phyloP scores from a whole-genome alignment of 2,797 vertebrate species.

The Monodelphis domestica region DNA sequence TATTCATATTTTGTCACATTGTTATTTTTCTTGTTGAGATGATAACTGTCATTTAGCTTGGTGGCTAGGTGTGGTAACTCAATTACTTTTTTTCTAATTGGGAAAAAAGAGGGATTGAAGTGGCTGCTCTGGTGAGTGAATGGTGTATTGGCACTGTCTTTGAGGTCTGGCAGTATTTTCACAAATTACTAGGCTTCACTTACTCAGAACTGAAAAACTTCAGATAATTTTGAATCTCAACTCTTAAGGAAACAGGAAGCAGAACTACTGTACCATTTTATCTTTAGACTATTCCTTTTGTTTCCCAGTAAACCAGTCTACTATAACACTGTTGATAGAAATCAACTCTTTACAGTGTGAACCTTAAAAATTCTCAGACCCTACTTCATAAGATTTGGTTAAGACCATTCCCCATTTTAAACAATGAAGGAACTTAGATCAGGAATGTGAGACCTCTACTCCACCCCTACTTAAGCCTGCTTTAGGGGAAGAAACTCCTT shows the following conservation, averaged over 20 bases:
- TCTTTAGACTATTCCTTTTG: conserved; percentile 58
- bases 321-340: conserved; percentile 54
- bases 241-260: conserved; percentile 34
- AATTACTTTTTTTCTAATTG: not conserved
- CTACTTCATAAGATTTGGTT: no score
- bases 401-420: no score
- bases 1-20: not conserved
- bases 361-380: no score
- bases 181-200: not conserved
- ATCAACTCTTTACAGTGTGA: conserved; percentile 35
- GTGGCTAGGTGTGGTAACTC: not conserved
- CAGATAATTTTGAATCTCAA: conserved; percentile 41
- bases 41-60: not conserved
- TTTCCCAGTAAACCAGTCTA: conserved; percentile 22
- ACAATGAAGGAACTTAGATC: no score
- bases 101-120: not conserved
- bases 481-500: no score
- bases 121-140: conserved; percentile 1
- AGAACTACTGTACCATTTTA: conserved; percentile 46
- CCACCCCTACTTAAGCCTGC: no score
- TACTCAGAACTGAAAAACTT: conserved; percentile 61
- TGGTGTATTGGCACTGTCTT: conserved; percentile 3
- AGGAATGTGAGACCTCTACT: no score
- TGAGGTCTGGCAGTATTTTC: not conserved
- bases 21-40: not conserved